These are phyloP conservation scores for Drosophila parvula DNA, from an alignment of 1,140 invertebrate genomes.

Conservation along the genomic window DNA sequence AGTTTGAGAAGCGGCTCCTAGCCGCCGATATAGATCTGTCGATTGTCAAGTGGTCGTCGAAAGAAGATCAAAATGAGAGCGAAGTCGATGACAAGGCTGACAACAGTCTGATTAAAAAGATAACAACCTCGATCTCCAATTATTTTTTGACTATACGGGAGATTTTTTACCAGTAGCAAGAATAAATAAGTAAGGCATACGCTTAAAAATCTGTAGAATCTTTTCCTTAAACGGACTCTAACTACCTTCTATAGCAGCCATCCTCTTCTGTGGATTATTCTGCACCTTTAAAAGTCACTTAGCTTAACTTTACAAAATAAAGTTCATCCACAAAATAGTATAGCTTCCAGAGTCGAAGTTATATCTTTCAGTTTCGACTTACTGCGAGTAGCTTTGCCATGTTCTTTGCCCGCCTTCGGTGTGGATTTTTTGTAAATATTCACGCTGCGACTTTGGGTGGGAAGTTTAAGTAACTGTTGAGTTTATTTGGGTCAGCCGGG, in stretches of 20 bases:
- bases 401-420: background rate
- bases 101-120: too few species aligned
- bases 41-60: constrained; percentile 51
- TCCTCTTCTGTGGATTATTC: background rate
- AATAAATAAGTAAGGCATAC: background rate
- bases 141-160: constrained; percentile 5
- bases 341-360: constrained; percentile 13
- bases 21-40: constrained; percentile 35
- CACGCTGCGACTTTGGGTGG: constrained; percentile 46
- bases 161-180: constrained; percentile 7
- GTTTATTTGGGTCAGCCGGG: constrained; percentile 69
- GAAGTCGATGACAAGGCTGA: background rate
- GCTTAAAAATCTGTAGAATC: background rate
- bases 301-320: background rate
- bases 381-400: background rate
- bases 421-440: constrained; percentile 39
- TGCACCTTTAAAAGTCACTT: too few species aligned
- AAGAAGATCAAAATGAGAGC: background rate
- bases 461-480: constrained; percentile 71
- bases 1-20: constrained; percentile 42
- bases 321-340: constrained; percentile 1
- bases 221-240: background rate
- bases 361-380: background rate
- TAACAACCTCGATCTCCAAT: background rate
- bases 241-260: background rate